Evolutionary conservation across 2,113 vertebrate species (phyloP).

Genomic region (Piaya cayana): DNA sequence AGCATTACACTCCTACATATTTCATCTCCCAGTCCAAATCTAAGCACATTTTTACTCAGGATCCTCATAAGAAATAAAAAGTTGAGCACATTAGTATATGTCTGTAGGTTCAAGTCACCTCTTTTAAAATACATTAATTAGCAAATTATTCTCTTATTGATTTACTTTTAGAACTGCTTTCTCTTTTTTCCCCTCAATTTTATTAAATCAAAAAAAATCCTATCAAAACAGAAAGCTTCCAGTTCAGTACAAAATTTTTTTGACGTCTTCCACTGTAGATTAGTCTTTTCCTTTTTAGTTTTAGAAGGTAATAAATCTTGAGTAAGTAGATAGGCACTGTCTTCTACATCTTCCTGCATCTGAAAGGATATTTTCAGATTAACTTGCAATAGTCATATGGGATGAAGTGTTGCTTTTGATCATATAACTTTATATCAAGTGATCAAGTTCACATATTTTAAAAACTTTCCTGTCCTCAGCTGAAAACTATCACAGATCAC

Average conservation of each 20-base stretch:
- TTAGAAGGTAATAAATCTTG: neutral
- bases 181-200: neutral
- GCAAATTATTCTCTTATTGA: neutral
- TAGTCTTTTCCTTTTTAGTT: neutral
- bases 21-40: neutral
- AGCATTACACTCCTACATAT: neutral
- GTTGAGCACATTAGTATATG: neutral
- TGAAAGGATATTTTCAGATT: neutral
- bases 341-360: neutral
- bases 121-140: neutral
- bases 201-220: neutral
- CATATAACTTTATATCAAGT: neutral
- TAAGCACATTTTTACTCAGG: neutral
- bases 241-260: neutral
- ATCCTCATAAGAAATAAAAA: neutral
- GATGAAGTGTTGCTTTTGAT: neutral
- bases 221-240: neutral
- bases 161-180: neutral
- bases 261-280: neutral
- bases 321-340: neutral
- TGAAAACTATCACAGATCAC: neutral
- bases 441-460: neutral
- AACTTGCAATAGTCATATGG: neutral
- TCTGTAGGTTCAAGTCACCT: neutral
- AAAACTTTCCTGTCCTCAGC: neutral